These are phyloP conservation scores for Campaea margaritaria DNA, from an alignment of 2,888 invertebrate genomes.

Conservation along the genomic window DNA sequence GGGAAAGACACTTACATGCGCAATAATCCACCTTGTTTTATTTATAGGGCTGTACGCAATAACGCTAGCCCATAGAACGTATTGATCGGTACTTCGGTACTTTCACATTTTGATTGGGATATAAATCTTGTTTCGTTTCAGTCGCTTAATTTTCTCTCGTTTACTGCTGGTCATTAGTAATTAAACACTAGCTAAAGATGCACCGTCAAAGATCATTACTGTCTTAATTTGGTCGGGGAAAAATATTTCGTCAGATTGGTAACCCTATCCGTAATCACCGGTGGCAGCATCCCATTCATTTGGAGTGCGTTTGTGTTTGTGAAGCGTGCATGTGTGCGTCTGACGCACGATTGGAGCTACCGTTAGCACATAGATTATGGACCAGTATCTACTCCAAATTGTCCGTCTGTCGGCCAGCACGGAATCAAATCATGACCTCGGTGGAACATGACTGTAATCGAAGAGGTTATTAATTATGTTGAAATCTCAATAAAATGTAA, in stretches of 20 bases:
- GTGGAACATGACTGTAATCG: conserved; percentile 63
- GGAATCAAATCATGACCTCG: conserved; percentile 59
- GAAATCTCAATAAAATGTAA: conserved; percentile 37
- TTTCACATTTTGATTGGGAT: conserved; percentile 55
- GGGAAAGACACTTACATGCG: conserved; percentile 78
- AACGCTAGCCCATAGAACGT: conserved; percentile 43
- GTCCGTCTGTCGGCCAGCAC: conserved; percentile 40
- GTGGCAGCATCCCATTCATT: conserved; percentile 78
- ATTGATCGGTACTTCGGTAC: conserved; percentile 53
- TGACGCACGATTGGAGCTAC: conserved; percentile 62
- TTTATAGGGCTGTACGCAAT: conserved; percentile 68
- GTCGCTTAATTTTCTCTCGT: conserved; percentile 33
- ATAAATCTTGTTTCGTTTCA: conserved; percentile 41
- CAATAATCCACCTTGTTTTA: conserved; percentile 76
- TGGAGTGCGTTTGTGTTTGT: conserved; percentile 45
- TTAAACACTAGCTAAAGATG: conserved; percentile 35
- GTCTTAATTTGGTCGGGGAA: conserved; percentile 35
- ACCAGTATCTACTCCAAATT: conserved; percentile 62
- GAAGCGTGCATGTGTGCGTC: conserved; percentile 44
- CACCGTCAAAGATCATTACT: conserved; percentile 34
- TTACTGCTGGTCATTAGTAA: conserved; percentile 34
- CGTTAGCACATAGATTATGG: conserved; percentile 61
- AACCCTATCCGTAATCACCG: conserved; percentile 66
- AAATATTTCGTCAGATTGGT: conserved; percentile 42
- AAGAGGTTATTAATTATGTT: conserved; percentile 51